These are phyloP conservation scores for Coturnix japonica DNA, from an alignment of 2,113 vertebrate species.

Conservation along the genomic window DNA sequence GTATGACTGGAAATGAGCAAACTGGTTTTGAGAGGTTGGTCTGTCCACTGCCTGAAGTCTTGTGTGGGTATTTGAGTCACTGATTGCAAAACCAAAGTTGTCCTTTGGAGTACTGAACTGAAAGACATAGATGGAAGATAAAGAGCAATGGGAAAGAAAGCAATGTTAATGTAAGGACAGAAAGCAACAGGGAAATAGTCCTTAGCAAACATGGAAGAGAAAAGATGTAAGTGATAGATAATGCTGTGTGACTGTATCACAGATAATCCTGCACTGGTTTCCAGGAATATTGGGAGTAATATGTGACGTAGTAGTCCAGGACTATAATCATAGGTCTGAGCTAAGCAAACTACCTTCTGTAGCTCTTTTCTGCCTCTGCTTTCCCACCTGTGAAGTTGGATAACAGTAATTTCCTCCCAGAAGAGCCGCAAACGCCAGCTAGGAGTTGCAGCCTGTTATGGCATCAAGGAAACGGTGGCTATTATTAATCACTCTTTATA, in stretches of 20 bases:
- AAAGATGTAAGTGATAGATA: background rate
- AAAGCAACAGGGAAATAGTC: background rate
- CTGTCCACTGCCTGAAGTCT: background rate
- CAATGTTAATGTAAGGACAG: background rate
- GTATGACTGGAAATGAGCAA: background rate
- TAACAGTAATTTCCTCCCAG: constrained; percentile 20
- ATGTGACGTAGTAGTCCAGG: background rate
- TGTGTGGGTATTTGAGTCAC: background rate
- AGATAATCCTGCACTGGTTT: background rate
- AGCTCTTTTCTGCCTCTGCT: background rate
- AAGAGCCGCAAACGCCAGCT: background rate
- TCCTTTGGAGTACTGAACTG: background rate
- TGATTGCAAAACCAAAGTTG: background rate
- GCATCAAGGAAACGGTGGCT: constrained; percentile 32
- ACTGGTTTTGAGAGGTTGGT: background rate
- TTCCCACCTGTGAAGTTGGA: constrained; percentile 31
- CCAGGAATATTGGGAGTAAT: background rate
- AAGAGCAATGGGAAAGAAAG: background rate
- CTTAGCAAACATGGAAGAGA: background rate
- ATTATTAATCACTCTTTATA: constrained; percentile 27
- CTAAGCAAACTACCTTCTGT: background rate
- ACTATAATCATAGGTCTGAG: background rate
- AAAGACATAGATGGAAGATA: background rate
- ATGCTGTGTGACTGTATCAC: background rate
- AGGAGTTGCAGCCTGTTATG: background rate